Evolutionary conservation across 2,797 vertebrate genomes (phyloP).

Genomic region (Leucoraja ocellata): DNA sequence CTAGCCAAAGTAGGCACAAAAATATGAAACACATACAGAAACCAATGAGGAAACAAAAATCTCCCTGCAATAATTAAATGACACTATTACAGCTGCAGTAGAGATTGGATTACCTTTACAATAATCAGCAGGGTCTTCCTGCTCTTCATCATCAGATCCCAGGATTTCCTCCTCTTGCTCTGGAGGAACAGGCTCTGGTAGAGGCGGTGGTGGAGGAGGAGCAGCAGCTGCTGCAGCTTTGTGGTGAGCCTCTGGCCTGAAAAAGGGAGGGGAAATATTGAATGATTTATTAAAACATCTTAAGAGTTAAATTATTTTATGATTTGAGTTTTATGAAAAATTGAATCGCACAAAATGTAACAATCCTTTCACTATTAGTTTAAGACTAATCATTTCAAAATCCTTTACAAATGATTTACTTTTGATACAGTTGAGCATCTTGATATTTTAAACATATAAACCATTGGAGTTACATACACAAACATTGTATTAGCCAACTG

Average conservation of each 20-base stretch:
- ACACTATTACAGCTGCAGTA: background rate
- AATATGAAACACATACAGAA: background rate
- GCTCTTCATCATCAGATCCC: slow-evolving; percentile 96
- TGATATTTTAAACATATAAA: background rate
- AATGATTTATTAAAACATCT: background rate
- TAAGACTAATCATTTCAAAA: background rate
- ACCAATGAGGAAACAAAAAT: background rate
- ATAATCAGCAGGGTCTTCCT: slow-evolving; percentile 94
- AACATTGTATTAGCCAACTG: background rate
- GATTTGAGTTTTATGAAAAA: background rate
- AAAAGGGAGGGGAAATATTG: background rate
- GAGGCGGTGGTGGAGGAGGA: slow-evolving; percentile 71
- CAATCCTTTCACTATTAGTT: background rate
- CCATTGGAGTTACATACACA: background rate
- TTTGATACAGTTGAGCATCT: background rate
- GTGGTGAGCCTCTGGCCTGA: slow-evolving; percentile 94
- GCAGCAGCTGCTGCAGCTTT: slow-evolving; percentile 83
- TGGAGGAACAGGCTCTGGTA: slow-evolving; percentile 74
- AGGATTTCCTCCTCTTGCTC: slow-evolving; percentile 95
- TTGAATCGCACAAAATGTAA: background rate
- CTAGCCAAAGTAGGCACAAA: background rate
- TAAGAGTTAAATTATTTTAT: no score
- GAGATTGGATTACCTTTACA: slow-evolving; percentile 74
- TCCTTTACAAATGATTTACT: background rate
- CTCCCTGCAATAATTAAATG: background rate